A percentile compares a stretch with the other conserved stretches of the same genome.
Conservation (phyloP, 2,797 vertebrate genomes). For the Rhinichthys osculus region DNA sequence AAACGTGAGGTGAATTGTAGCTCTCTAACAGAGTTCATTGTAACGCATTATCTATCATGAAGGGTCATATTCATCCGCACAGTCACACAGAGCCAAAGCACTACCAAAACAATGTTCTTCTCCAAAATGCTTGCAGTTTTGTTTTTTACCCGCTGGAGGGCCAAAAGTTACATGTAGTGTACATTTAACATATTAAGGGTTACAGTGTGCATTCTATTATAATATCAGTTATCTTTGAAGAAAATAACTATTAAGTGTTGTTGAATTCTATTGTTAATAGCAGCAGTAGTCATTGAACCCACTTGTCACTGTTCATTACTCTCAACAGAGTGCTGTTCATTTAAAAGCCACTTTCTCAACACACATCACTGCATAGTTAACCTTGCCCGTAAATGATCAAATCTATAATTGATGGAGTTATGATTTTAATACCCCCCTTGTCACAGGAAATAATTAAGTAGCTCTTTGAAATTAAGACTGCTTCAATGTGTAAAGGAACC, state of each 20-base stretch:
- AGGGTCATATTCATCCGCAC: too few species aligned
- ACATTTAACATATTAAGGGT: not conserved
- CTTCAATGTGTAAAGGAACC: constrained; percentile 75
- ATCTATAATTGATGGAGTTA: constrained; percentile 67
- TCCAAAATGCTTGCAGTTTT: too few species aligned
- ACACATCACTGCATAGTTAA: constrained; percentile 64
- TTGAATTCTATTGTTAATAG: constrained; percentile 39
- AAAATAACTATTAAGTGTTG: constrained; percentile 36
- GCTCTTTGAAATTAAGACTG: constrained; percentile 76
- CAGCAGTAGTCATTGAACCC: constrained; percentile 64
- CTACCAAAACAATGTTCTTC: too few species aligned
- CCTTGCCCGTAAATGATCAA: constrained; percentile 57
- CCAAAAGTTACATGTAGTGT: too few species aligned
- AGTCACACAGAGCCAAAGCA: too few species aligned
- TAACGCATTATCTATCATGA: too few species aligned
- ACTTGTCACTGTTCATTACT: constrained; percentile 59
- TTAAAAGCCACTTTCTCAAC: constrained; percentile 56
- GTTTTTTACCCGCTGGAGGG: too few species aligned
- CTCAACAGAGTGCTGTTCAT: constrained; percentile 53
- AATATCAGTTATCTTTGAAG: constrained; percentile 24
- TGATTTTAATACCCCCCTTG: constrained; percentile 71
- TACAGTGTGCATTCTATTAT: not conserved
- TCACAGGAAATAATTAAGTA: constrained; percentile 65
- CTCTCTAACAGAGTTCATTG: not conserved
- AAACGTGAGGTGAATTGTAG: not conserved